These are phyloP conservation scores for Drosophila falleni DNA, from an alignment of 2,888 invertebrate species.

Conservation along the genomic window DNA sequence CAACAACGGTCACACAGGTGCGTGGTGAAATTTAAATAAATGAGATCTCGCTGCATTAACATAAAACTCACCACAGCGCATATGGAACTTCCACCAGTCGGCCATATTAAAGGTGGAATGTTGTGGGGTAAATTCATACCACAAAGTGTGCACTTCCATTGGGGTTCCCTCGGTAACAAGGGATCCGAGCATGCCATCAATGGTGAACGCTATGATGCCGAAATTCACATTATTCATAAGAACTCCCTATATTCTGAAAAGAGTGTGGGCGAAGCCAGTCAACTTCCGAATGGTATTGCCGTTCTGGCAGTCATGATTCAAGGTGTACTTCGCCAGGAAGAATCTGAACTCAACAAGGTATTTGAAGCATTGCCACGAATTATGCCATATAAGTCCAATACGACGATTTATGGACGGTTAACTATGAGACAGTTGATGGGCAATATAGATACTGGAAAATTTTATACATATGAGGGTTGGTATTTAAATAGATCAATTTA, in stretches of 20 bases:
- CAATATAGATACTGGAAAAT: slow-evolving; percentile 73
- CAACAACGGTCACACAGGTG: slow-evolving; percentile 2
- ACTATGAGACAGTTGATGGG: slow-evolving; percentile 68
- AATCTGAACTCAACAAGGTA: slow-evolving; percentile 36
- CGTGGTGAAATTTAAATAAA: background rate
- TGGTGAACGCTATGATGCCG: slow-evolving; percentile 86
- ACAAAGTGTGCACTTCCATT: slow-evolving; percentile 87
- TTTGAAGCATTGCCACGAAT: slow-evolving; percentile 52
- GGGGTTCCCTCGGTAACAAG: slow-evolving; percentile 88
- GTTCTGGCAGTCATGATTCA: slow-evolving; percentile 88
- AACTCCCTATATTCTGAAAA: slow-evolving; percentile 86
- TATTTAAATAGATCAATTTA: background rate
- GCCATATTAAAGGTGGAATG: background rate
- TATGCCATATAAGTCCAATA: slow-evolving; percentile 58
- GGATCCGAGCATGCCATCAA: slow-evolving; percentile 87
- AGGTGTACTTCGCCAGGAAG: slow-evolving; percentile 1
- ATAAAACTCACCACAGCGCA: background rate
- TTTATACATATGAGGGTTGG: slow-evolving; percentile 84
- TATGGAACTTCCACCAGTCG: background rate
- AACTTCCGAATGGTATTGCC: slow-evolving; percentile 87
- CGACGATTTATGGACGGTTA: slow-evolving; percentile 57
- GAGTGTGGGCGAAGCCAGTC: slow-evolving; percentile 85
- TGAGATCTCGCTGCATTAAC: background rate
- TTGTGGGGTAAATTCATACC: background rate
- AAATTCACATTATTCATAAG: slow-evolving; percentile 89